These are phyloP conservation scores for Theodoxus fluviatilis DNA, from an alignment of 2,888 invertebrate genomes.

Conservation along the genomic window DNA sequence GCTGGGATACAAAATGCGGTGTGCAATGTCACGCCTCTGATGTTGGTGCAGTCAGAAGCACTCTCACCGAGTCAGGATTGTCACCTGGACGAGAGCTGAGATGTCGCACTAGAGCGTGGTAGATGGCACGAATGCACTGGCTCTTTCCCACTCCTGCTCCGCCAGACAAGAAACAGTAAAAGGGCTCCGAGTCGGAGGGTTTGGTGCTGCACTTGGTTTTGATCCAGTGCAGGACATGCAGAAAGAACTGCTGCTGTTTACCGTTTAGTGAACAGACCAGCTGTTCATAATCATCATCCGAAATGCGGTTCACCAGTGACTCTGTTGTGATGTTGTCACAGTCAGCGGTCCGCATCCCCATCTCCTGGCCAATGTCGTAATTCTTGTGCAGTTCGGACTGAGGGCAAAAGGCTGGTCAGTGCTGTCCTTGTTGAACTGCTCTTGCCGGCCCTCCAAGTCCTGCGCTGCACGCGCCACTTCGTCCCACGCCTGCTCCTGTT, in stretches of 20 bases:
- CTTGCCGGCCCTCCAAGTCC: slow-evolving; percentile 1
- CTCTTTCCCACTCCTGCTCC: slow-evolving; percentile 11
- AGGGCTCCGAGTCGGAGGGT: neutral
- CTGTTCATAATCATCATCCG: neutral
- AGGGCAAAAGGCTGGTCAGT: neutral
- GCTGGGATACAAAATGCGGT: neutral
- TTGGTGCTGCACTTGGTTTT: slow-evolving; percentile 10
- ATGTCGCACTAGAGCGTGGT: slow-evolving; percentile 2
- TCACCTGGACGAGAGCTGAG: slow-evolving; percentile 9
- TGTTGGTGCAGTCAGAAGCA: slow-evolving; percentile 5
- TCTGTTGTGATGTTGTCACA: neutral
- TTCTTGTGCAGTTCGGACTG: neutral
- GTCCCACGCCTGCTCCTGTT: neutral
- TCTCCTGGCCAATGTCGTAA: neutral
- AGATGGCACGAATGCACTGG: slow-evolving; percentile 4
- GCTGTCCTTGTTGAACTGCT: slow-evolving; percentile 7
- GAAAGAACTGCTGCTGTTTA: slow-evolving; percentile 2
- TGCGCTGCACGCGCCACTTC: slow-evolving; percentile 3
- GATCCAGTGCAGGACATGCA: slow-evolving; percentile 1
- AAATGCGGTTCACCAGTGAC: neutral
- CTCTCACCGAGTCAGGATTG: slow-evolving; percentile 9
- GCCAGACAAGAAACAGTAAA: slow-evolving; percentile 8
- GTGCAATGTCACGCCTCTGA: slow-evolving; percentile 1
- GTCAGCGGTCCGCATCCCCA: neutral
- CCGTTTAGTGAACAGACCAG: neutral